Evolutionary conservation across 2,888 invertebrate genomes (phyloP), one percentile per base, ranked within the genome.

Genomic region (Heliconius erato): DNA sequence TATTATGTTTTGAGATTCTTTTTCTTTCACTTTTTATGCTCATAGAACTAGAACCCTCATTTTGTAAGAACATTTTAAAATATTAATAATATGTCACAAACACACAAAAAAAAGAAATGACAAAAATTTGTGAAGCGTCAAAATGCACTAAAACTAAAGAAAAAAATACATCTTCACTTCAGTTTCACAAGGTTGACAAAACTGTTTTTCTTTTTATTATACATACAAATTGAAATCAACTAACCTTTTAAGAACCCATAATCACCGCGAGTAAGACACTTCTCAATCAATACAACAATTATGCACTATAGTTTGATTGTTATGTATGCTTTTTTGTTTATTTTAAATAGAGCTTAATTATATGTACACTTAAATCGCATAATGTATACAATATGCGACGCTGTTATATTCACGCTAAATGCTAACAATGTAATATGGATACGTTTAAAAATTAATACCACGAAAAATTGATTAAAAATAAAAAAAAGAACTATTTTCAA

Each of bases 311-410:
- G 26, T 35, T 76, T 76, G 72, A 44, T 72, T 40, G 44, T 59
- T 63, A 19, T 11, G 9, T 76, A 76, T 19, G 63, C 35, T 76
- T 76, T 35, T 35, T 35, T 35, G 23, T 32, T n/a, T 59, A 11
- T 59, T 44, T 72, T 28, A 63, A 7, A 35, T 63, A n/a, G 2
- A 1, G 76, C 76, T 63, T 76, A 23, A 11, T 76, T 26, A 63
- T 35, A 12, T 26, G 54, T 63, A 32, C 40, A 40, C 14, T 11
- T 59, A 11, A 32, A 63, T 76, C 63, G 63, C 76, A 76, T 76
- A 63, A 14, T 35, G 3, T 40, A 76, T 63, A 76, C 76, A 40
- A n/a, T 76, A 76, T 76, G 76, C 40, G 76, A 76, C 16, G 63
- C 26, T 63, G 19, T n/a, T 32, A 63, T 63, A 1, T 76, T 63